Evolutionary conservation across 2,113 vertebrate genomes (phyloP).

Genomic region (Willisornis vidua): DNA sequence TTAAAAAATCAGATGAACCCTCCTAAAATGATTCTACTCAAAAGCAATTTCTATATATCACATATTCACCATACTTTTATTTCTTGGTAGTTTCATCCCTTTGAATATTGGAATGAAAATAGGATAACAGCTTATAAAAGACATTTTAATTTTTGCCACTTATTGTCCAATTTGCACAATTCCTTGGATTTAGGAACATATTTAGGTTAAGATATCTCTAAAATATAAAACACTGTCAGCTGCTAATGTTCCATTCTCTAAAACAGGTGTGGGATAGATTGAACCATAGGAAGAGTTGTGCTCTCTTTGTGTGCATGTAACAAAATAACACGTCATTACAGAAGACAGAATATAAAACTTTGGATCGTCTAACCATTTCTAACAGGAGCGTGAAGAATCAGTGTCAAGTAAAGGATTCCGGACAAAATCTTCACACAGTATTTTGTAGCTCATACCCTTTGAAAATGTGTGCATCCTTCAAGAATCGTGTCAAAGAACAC

Average conservation of each 20-base stretch:
- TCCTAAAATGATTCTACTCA: slow-evolving; percentile 1
- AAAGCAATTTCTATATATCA: slow-evolving; percentile 9
- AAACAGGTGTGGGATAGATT: background rate
- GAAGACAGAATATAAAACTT: background rate
- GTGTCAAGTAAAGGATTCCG: background rate
- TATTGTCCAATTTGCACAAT: background rate
- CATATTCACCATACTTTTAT: background rate
- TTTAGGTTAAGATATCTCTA: background rate
- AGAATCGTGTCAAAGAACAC: background rate
- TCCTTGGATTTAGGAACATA: background rate
- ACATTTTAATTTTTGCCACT: background rate
- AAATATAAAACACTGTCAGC: background rate
- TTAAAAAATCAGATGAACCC: background rate
- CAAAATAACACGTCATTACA: background rate
- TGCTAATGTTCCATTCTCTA: background rate
- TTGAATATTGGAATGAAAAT: background rate
- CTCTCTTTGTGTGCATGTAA: background rate
- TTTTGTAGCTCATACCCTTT: background rate
- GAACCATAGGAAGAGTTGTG: background rate
- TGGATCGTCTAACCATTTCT: background rate
- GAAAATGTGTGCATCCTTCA: background rate
- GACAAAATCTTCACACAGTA: background rate
- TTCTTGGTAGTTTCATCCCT: background rate
- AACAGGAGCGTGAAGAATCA: background rate
- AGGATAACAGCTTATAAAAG: background rate